phyloP scores from a whole-genome alignment of 2,113 vertebrate species.

The Leiothrix lutea region DNA sequence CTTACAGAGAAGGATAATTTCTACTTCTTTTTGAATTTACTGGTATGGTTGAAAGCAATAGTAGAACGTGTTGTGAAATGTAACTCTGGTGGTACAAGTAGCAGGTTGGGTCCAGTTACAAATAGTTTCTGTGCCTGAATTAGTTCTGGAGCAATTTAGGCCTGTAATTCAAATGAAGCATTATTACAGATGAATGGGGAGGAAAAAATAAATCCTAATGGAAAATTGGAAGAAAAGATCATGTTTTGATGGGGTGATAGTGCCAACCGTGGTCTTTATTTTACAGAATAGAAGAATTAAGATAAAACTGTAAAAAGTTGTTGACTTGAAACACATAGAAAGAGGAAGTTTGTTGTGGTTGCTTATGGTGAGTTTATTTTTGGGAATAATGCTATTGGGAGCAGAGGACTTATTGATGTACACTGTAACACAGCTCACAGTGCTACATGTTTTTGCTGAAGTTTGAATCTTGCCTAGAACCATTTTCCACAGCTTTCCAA shows the following conservation, averaged over 20 bases:
- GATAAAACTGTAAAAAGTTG: not conserved
- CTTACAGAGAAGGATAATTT: not conserved
- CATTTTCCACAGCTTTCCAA: slow-evolving; percentile 40
- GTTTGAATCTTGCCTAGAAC: slow-evolving; percentile 24
- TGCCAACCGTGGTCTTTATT: not conserved
- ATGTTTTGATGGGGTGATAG: not conserved
- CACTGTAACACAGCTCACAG: not conserved
- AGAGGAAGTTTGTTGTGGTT: not conserved
- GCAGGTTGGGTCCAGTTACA: not conserved
- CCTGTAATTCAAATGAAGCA: not conserved
- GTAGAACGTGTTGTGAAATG: not conserved
- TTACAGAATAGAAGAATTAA: not conserved
- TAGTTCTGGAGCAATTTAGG: not conserved
- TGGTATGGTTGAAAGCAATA: not conserved
- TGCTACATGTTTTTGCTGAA: not conserved
- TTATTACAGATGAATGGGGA: not conserved
- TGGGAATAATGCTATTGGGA: not conserved
- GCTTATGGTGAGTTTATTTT: not conserved
- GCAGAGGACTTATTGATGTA: not conserved
- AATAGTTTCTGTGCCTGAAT: not conserved
- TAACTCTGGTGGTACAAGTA: not conserved
- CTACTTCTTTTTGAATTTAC: not conserved
- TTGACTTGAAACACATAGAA: not conserved
- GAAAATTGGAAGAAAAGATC: not conserved
- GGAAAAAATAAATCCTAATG: not conserved